Percentiles rank a stretch among this genome's conserved stretches.
Evolutionary conservation across 2,113 vertebrate genomes (phyloP).

Genomic region (Myrmecobius fasciatus): DNA sequence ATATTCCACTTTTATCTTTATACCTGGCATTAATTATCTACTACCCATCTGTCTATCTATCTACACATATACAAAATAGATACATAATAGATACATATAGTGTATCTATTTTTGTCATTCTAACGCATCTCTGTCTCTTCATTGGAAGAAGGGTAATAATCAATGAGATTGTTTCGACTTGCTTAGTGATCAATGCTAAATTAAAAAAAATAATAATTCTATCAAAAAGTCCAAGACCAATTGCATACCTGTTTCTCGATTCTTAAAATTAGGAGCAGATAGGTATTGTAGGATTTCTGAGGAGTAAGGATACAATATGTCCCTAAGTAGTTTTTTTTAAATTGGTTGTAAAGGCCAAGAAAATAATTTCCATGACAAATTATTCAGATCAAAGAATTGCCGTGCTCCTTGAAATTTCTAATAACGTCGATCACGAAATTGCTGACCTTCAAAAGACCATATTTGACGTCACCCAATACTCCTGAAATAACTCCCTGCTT

Average conservation of each 20-base stretch:
- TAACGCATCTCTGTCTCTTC: not conserved
- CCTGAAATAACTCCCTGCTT: slow-evolving; percentile 71
- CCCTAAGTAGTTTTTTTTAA: slow-evolving; percentile 54
- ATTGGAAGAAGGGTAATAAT: not conserved
- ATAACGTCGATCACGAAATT: slow-evolving; percentile 74
- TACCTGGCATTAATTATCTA: not conserved
- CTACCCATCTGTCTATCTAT: not conserved
- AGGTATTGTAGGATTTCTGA: not conserved
- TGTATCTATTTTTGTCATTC: not conserved
- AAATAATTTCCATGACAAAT: slow-evolving; percentile 72
- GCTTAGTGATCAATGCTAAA: not conserved
- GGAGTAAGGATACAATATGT: not conserved
- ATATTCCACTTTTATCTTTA: not conserved
- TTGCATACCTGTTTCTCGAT: not conserved
- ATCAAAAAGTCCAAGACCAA: not conserved
- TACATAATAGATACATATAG: no score
- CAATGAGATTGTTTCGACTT: not conserved
- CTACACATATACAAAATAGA: no score
- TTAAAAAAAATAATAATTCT: not conserved
- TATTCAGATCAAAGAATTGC: slow-evolving; percentile 70
- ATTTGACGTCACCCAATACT: slow-evolving; percentile 74
- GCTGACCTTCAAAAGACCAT: slow-evolving; percentile 83
- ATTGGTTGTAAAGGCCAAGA: slow-evolving; percentile 77
- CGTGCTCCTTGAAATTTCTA: slow-evolving; percentile 74
- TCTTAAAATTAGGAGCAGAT: not conserved